Evolutionary conservation across 2,888 invertebrate species (phyloP), one percentile per base, ranked within the genome.

Genomic region (Machimus rusticus): DNA sequence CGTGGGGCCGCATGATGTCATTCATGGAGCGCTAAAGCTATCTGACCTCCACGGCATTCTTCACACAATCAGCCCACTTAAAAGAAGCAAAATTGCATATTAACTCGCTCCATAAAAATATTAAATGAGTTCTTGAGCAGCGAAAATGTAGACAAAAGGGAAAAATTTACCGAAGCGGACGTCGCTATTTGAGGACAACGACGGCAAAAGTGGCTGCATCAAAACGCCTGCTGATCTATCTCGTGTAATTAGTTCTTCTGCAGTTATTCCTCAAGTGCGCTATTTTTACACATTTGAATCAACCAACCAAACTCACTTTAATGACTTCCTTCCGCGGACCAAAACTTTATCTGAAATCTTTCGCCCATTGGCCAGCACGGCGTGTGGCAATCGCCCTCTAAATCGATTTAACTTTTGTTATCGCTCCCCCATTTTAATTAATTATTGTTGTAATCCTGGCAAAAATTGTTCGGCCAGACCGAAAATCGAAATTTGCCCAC

Each of bases 261-360:
- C 51, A 57, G 37, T 57, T 82, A 55, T 31, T 82, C 81, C 16
- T 82, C 37, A 57, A 43, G 34, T 37, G 55, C 55, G 46, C 82
- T 82, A 82, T 82, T 82, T 82, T 82, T 82, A 82, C 82, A 82
- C 57, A 16, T 37, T 82, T 82, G 57, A 82, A 34, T 82, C 55
- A 82, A 82, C 82, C 39, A 39, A 12, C 82, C n/a, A 28, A 28
- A 66, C 66, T 23, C 46, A 82, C 37, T 39, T 39, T 57, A 82
- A 82, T 57, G 37, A 82, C 66, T 82, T 57, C 37, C 66, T 66
- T 57, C 82, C 82, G 34, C 37, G 55, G 37, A 34, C 16, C 14
- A 19, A 82, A 57, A 6, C n/a, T 82, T 39, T 82, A 57, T 82
- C 82, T 23, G 23, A 66, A 23, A 55, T 55, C 2, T 19, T 23